Conservation (phyloP, 2,113 vertebrate genomes). For the Alosa alosa region DNA sequence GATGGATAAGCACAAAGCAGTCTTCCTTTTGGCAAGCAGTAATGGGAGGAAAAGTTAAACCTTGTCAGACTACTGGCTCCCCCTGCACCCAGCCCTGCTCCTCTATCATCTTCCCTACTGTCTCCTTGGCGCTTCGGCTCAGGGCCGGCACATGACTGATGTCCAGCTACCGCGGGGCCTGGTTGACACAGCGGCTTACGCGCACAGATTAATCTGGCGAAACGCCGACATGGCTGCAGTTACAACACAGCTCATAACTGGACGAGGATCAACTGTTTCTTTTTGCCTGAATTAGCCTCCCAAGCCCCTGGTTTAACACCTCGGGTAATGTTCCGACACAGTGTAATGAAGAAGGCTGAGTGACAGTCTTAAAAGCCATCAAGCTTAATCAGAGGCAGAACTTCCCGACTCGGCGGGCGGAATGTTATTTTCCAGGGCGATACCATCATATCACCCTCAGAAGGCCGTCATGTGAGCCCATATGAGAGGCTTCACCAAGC, state of each 20-base stretch:
- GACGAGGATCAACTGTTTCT: slow-evolving; percentile 34
- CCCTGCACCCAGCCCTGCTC: slow-evolving; percentile 32
- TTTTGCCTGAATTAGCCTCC: background rate
- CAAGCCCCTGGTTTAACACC: background rate
- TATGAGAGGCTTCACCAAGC: slow-evolving; percentile 21
- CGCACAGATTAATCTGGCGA: slow-evolving; percentile 29
- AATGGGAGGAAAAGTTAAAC: slow-evolving; percentile 34
- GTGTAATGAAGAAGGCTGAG: background rate
- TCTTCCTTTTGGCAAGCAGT: slow-evolving; percentile 42
- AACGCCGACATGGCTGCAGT: background rate
- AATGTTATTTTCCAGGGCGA: slow-evolving; percentile 28
- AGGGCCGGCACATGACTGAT: slow-evolving; percentile 5
- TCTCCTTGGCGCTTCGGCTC: slow-evolving; percentile 9
- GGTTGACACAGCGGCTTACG: slow-evolving; percentile 23
- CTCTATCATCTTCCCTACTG: slow-evolving; percentile 41
- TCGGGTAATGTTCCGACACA: background rate
- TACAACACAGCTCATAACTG: slow-evolving; percentile 15
- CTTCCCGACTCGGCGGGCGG: background rate
- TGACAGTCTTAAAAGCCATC: background rate
- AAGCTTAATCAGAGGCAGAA: background rate
- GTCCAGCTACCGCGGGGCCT: slow-evolving; percentile 41
- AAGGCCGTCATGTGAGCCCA: slow-evolving; percentile 33
- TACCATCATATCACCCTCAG: slow-evolving; percentile 34
- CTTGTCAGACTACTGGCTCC: slow-evolving; percentile 37
- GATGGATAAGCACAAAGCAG: slow-evolving; percentile 41